Evolutionary conservation across 2,888 invertebrate species (phyloP), one percentile per base, ranked within the genome.

Genomic region (Caenorhabditis sulstoni): DNA sequence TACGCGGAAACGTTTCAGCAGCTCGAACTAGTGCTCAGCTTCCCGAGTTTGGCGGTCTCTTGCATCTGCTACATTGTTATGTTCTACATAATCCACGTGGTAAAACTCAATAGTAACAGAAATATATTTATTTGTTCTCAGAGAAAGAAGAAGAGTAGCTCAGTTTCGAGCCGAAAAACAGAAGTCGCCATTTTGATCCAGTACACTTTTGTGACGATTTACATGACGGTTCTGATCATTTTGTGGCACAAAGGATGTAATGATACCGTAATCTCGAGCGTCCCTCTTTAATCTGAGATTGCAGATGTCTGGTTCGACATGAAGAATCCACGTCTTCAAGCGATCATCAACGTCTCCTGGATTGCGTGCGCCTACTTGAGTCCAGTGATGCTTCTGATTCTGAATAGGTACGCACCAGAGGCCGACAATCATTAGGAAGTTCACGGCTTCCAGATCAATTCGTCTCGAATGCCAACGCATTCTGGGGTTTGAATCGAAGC

Each of bases 131-230:
- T n/a, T n/a, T n/a, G 29, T 1, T 45, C 45, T 20, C 45, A 62
- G 55, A 50, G 49, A 29, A 58, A 68, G 45, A 57, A 22, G 14
- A 9, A 29, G 9, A 35, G 1, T 8, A 50, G 64, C 23, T 16
- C 11, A 11, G 22, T 35, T 3, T 35, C 67, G 7, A 57, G 52
- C 2, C 18, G 65, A 8, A 77, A 49, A 55, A 53, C 59, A 47
- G 77, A 77, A 18, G 41, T 77, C 11, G 52, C 77, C 0, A 77
- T 79, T 35, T 22, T 79, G n/a, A 37, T 74, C 3, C 79, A 79
- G 37, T 74, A 58, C 47, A 79, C 79, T 2, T 70, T 79, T 37
- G 65, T 74, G 11, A 79, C 79, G 18, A 1, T 55, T 8, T 79
- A 79, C 41, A 70, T 74, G 14, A 58, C 67, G 3, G 23, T 68